Evolutionary conservation across 2,797 vertebrate genomes (phyloP).

Genomic region (Sebastes matsubarae): DNA sequence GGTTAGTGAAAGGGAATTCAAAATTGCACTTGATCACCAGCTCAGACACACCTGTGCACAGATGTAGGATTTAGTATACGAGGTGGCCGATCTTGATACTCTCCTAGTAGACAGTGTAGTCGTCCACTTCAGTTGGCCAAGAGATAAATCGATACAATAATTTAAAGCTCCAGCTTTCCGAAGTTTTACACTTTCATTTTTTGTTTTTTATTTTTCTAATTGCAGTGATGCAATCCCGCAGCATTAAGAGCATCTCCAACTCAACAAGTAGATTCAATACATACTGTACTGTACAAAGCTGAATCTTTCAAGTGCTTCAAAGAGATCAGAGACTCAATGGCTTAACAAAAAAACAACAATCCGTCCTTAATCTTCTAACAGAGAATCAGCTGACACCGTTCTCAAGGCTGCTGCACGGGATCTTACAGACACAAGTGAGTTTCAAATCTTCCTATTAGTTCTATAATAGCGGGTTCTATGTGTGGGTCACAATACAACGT

Average conservation of each 20-base stretch:
- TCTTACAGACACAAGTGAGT: not conserved
- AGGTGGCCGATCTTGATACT: not conserved
- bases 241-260: not conserved
- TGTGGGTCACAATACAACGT: not conserved
- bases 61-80: not conserved
- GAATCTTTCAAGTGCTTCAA: not conserved
- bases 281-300: not conserved
- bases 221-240: not conserved
- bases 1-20: not conserved
- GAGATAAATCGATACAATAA: not conserved
- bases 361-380: not conserved
- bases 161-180: not conserved
- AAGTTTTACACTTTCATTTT: not conserved
- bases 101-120: not conserved
- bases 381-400: not conserved
- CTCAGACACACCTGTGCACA: not conserved
- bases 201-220: not conserved
- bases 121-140: not conserved
- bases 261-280: not conserved
- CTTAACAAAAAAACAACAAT: not conserved
- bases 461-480: too few species aligned
- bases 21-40: not conserved
- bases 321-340: not conserved
- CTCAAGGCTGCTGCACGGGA: not conserved
- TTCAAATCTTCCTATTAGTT: not conserved